A percentile compares a stretch with the other conserved stretches of the same genome.
Conservation (phyloP, 2,888 invertebrate genomes). For the Ichneumoninae sp. region DNA sequence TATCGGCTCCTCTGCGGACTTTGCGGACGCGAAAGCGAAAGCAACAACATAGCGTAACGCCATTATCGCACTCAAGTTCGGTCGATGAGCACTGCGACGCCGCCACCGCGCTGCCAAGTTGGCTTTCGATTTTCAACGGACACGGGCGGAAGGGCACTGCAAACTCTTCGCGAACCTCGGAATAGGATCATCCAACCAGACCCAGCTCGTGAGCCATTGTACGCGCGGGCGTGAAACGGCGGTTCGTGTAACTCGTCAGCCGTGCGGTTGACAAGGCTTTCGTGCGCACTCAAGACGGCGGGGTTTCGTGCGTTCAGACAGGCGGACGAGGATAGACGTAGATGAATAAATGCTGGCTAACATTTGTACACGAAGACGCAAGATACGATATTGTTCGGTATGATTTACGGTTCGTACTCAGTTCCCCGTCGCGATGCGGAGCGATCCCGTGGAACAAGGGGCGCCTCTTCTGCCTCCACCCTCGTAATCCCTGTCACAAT, state of each 20-base stretch:
- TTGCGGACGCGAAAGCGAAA: too few relatives aligned
- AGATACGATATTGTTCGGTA: conserved; percentile 59
- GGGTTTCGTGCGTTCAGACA: conserved; percentile 46
- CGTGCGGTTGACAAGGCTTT: conserved; percentile 60
- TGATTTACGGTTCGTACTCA: conserved; percentile 57
- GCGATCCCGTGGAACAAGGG: conserved; percentile 34
- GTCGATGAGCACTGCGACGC: conserved; percentile 24
- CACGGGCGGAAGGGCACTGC: conserved; percentile 38
- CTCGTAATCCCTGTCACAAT: conserved; percentile 53
- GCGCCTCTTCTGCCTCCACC: conserved; percentile 18
- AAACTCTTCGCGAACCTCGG: conserved; percentile 56
- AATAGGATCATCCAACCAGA: conserved; percentile 57
- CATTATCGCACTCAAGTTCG: too few relatives aligned
- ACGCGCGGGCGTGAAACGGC: conserved; percentile 56
- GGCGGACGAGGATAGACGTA: conserved; percentile 49
- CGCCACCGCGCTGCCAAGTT: not conserved
- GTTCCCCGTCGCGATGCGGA: conserved; percentile 16
- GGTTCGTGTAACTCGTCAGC: conserved; percentile 60
- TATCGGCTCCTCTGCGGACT: not conserved
- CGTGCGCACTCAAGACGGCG: conserved; percentile 23
- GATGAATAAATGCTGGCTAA: conserved; percentile 55
- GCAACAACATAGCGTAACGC: too few relatives aligned
- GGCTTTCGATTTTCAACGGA: conserved; percentile 49
- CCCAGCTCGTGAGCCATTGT: conserved; percentile 36
- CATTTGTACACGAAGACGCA: conserved; percentile 56